Conservation (phyloP, 2,113 vertebrate genomes). For the Nycticryphes semicollaris region DNA sequence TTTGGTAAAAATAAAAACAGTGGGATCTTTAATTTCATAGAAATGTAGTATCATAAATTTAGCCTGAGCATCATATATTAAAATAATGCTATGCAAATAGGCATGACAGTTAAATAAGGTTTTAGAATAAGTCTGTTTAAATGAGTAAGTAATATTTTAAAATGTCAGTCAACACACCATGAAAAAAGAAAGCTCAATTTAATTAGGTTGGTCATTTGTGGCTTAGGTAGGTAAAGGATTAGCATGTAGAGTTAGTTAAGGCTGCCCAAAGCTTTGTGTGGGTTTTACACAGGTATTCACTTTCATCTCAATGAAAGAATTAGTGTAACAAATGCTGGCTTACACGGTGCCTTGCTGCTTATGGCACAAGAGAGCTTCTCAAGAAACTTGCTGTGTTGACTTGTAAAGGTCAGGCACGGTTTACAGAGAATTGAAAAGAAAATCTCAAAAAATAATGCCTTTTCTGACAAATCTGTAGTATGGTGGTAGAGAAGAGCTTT, state of each 20-base stretch:
- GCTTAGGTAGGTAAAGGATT: conserved; percentile 49
- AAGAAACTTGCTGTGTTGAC: not conserved
- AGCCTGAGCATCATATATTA: conserved; percentile 18
- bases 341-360: conserved; percentile 1
- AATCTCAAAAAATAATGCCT: not conserved
- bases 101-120: conserved; percentile 36
- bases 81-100: conserved; percentile 51
- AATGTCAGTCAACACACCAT: conserved; percentile 25
- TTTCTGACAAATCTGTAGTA: not conserved
- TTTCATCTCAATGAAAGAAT: conserved; percentile 49
- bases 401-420: not conserved
- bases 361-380: not conserved
- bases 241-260: conserved; percentile 5
- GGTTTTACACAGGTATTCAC: conserved; percentile 51
- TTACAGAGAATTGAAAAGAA: not conserved
- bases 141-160: conserved; percentile 38
- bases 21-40: not conserved
- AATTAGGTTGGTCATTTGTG: conserved; percentile 55
- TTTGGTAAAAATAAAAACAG: not conserved
- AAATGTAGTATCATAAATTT: not conserved
- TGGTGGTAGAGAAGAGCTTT: not conserved
- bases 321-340: conserved; percentile 30
- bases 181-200: conserved; percentile 45
- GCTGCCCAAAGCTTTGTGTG: conserved; percentile 30
- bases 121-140: conserved; percentile 41